Evolutionary conservation across 2,888 invertebrate genomes (phyloP).

Genomic region (Nephrotoma appendiculata): DNA sequence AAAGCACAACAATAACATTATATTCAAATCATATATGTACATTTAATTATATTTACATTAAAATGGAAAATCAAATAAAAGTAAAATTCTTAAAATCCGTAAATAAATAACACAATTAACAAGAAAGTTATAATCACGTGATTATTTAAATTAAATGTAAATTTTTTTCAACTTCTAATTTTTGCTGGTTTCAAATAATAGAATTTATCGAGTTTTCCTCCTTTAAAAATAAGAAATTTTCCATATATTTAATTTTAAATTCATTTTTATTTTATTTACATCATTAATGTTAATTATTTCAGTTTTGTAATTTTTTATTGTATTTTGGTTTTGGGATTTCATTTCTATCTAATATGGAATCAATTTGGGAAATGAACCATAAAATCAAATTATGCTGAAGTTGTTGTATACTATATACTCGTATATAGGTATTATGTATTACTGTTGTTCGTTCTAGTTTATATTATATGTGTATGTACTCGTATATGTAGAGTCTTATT

Average conservation of each 20-base stretch:
- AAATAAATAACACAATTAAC: not conserved
- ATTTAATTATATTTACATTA: not conserved
- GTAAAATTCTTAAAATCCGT: not conserved
- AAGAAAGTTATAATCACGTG: not conserved
- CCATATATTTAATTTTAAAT: not conserved
- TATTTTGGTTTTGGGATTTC: not conserved
- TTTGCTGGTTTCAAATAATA: not conserved
- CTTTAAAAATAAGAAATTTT: not conserved
- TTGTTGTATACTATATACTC: not conserved
- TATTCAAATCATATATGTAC: not conserved
- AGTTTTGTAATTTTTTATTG: not conserved
- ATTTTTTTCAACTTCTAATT: not conserved
- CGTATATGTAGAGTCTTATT: not conserved
- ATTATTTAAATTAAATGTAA: not conserved
- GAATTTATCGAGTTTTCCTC: not conserved
- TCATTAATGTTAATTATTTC: not conserved
- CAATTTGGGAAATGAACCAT: not conserved
- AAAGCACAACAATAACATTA: not conserved
- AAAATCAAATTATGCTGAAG: not conserved
- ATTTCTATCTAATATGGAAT: not conserved
- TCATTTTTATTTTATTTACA: not conserved
- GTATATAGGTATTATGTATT: too few relatives aligned
- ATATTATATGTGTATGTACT: not conserved
- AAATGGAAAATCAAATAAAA: not conserved
- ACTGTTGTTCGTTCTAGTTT: not conserved